Evolutionary conservation across 2,888 invertebrate genomes (phyloP), one percentile per base, ranked within the genome.

Genomic region (Synergus laeviventris): DNA sequence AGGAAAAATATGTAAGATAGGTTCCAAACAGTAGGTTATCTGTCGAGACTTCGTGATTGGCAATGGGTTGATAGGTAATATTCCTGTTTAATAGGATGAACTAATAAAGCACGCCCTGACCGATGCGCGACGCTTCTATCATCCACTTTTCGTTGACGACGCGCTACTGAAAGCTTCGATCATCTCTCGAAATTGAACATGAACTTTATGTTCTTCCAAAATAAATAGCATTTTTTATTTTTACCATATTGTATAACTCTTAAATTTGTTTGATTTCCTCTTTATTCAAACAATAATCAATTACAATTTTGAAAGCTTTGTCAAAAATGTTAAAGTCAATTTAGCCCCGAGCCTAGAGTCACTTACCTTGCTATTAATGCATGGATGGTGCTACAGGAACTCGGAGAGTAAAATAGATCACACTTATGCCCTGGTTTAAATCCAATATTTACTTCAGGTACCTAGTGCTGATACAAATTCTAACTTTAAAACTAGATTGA

Each of bases 341-440:
- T 8, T 21, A n/a, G 12, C 66, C 84, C 66, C 84, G 86, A 86
- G 85, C 84, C 84, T 86, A 86, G 85, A 86, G 86, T 86, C 83
- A 84, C 85, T 84, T 81, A 80, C 82, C 79, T 81, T 83, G 79
- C 81, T 70, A 75, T 9, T 24, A 49, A 82, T 84, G 83, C 76
- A 77, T 78, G 76, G 83, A 81, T 82, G 81, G 88, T 89, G 89
- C 89, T 89, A 83, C 42, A 87, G 86, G 85, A 83, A 77, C 87
- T 89, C 89, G 87, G 79, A 89, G 79, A 89, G 76, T 73, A 85
- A 86, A 76, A 73, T 75, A 80, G 78, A 18, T 86, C 86, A 81
- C 77, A 74, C 85, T 84, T 88, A 89, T 89, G 88, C 88, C 87
- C 88, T 87, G 88, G 45, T 73, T 85, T 84, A 83, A 80, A 83